Evolutionary conservation across 2,888 invertebrate species (phyloP).

Genomic region (Spialia ferax): DNA sequence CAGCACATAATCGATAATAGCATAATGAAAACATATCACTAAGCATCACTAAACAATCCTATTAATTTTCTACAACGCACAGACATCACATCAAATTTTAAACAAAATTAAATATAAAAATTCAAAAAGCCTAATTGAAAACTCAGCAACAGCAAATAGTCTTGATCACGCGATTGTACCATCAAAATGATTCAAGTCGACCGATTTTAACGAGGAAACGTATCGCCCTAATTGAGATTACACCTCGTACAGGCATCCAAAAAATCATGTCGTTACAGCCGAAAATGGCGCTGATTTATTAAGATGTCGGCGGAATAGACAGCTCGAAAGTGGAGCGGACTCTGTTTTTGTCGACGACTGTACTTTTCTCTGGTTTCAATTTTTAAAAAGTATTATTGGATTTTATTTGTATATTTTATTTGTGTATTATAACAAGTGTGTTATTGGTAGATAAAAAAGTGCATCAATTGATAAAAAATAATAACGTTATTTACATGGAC

Average conservation of each 20-base stretch:
- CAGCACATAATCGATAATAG: too few relatives aligned
- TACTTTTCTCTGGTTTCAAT: constrained; percentile 15
- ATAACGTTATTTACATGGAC: too few relatives aligned
- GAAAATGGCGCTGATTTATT: constrained; percentile 81
- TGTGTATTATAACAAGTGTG: too few relatives aligned
- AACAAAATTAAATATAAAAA: neutral
- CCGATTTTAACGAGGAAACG: constrained; percentile 83
- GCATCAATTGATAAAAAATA: too few relatives aligned
- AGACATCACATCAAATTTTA: neutral
- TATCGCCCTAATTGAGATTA: constrained; percentile 84
- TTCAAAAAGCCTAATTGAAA: constrained; percentile 25
- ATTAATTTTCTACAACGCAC: too few relatives aligned
- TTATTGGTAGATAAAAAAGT: too few relatives aligned
- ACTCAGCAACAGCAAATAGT: constrained; percentile 32
- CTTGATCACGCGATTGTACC: constrained; percentile 56
- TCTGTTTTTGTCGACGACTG: constrained; percentile 34
- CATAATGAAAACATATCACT: too few relatives aligned
- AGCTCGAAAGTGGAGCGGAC: constrained; percentile 69
- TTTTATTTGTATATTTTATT: too few relatives aligned
- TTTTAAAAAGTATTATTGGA: too few relatives aligned
- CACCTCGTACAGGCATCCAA: constrained; percentile 70
- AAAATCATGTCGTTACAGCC: constrained; percentile 81
- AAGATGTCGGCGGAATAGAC: constrained; percentile 75
- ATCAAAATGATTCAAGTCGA: constrained; percentile 65
- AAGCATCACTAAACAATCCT: too few relatives aligned